Evolutionary conservation across 2,888 invertebrate species (phyloP).

Genomic region (Rhagonycha fulva): DNA sequence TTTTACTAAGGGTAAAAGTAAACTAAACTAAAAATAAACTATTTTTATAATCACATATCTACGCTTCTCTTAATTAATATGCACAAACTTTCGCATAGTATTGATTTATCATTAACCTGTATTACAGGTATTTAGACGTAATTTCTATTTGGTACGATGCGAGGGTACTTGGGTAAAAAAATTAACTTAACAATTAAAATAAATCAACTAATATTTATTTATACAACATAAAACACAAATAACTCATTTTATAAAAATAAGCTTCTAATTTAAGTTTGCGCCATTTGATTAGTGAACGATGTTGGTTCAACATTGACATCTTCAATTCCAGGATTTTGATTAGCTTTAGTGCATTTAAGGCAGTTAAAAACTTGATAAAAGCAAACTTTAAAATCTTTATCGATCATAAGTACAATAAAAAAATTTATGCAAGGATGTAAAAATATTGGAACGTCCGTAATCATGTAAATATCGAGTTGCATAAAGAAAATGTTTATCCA

Average conservation of each 20-base stretch:
- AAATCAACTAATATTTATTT: not conserved
- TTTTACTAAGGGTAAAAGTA: not conserved
- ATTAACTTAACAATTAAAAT: not conserved
- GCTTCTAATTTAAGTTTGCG: not conserved
- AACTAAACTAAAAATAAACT: not conserved
- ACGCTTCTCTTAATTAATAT: not conserved
- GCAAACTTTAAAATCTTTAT: conserved; percentile 14
- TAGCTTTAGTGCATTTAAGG: not conserved
- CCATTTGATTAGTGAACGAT: not conserved
- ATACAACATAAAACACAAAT: not conserved
- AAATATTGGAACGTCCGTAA: conserved; percentile 14
- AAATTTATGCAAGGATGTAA: conserved; percentile 16
- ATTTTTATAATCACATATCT: not conserved
- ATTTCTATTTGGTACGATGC: not conserved
- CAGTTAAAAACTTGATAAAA: conserved; percentile 7
- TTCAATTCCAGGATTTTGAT: not conserved
- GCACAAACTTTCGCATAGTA: not conserved
- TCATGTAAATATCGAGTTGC: not conserved
- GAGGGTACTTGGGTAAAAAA: not conserved
- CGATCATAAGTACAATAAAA: conserved; percentile 2
- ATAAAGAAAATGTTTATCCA: conserved; percentile 15
- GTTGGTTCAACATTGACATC: not conserved
- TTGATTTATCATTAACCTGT: not conserved
- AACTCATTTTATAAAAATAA: not conserved
- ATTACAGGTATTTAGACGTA: not conserved